A percentile compares a stretch with the other conserved stretches of the same genome.
phyloP scores from a whole-genome alignment of 2,888 invertebrate genomes.

The Panopea generosa region DNA sequence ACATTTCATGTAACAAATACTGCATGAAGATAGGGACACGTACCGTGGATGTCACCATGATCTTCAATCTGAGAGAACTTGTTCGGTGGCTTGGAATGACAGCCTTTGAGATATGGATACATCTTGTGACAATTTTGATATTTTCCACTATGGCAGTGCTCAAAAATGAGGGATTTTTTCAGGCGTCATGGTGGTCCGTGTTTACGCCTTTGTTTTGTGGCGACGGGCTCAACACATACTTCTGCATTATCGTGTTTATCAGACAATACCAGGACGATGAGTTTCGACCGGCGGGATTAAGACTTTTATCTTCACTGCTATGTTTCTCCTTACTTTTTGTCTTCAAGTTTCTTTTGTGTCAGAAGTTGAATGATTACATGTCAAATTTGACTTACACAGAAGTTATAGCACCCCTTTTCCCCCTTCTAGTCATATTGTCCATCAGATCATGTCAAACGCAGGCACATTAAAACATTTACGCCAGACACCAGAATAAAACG shows the following conservation, averaged over 20 bases:
- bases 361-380: conserved; percentile 90
- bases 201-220: conserved; percentile 96
- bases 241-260: conserved; percentile 97
- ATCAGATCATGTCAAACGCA: conserved; percentile 96
- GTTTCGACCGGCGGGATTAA: conserved; percentile 89
- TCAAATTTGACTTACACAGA: conserved; percentile 95
- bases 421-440: conserved; percentile 94
- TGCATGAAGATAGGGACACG: too few relatives aligned
- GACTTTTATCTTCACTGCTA: conserved; percentile 93
- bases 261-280: conserved; percentile 92
- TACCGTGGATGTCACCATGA: conserved; percentile 89
- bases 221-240: conserved; percentile 97
- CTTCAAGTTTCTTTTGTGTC: conserved; percentile 95
- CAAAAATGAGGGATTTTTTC: conserved; percentile 89
- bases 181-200: conserved; percentile 93
- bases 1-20: too few relatives aligned
- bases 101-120: conserved; percentile 97
- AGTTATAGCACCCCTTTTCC: conserved; percentile 96
- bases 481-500: too few relatives aligned
- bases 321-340: conserved; percentile 94
- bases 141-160: conserved; percentile 94
- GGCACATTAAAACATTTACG: conserved; percentile 21
- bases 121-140: conserved; percentile 92
- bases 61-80: conserved; percentile 94
- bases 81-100: conserved; percentile 97